Base-by-base conservation (phyloP, 2,888 invertebrate species). In the Horisme vitalbata region DNA sequence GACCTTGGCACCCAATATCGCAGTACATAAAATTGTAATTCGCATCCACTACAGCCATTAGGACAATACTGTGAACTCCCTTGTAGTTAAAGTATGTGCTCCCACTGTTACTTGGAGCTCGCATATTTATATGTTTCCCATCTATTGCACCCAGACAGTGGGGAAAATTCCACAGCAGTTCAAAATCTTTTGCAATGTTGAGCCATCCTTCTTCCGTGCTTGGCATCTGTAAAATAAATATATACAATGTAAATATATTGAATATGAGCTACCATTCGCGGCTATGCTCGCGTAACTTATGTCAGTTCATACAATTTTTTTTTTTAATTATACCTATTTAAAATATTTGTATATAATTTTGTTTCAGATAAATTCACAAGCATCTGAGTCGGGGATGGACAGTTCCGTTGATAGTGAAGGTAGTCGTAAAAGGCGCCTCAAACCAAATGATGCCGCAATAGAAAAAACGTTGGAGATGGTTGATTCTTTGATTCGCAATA, bases 41-140 rank as follows among this genome's bases (percentile, higher is more conserved):
- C 32, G 48, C 39, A 37, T 58, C 53, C 24, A 56, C 55, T 50
- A 58, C 26, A 21, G 57, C 50, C 45, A 57, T 31, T 11, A 54
- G 28, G 23, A 49, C 45, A 34, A 53, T 45, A 39, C 27, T 27
- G 27, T 23, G 23, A 38, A 31, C 46, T 45, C 27, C 33, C 27
- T 56, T 56, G 26, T 50, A 56, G 34, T 56, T 52, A 33, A 23
- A 52, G 34, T 47, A 52, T 32, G 31, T 34, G 11, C 31, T 21
- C 10, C 47, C 43, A 35, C 21, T 39, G 32, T 58, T 35, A 36
- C 13, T 23, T 26, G 55, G 49, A 35, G 41, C 45, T 47, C 45
- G 43, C 23, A 61, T 39, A 26, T 31, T 31, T 24, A 46, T 41
- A 45, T 61, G 58, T 48, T 61, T 61, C 28, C 60, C 60, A 45